Conservation (phyloP, 2,113 vertebrate species). For the Heterotilapia buettikoferi region DNA sequence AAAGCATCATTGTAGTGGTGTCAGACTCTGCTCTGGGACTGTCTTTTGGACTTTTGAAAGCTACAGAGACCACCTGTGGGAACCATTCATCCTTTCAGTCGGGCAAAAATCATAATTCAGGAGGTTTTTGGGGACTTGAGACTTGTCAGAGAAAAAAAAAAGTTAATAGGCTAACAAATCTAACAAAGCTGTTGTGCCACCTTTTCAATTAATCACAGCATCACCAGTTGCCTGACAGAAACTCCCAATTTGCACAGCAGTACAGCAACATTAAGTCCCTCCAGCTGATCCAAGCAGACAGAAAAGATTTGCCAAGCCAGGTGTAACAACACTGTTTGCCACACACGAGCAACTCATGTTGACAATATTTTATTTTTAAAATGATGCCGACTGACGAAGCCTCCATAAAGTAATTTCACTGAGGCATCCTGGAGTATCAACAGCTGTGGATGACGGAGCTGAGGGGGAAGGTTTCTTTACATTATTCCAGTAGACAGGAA, state of each 20-base stretch:
- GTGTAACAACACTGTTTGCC: background rate
- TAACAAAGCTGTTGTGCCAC: background rate
- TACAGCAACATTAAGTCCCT: background rate
- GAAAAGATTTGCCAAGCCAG: background rate
- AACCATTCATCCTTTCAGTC: background rate
- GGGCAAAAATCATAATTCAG: background rate
- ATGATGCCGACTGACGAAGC: background rate
- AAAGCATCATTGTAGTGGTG: background rate
- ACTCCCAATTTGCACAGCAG: background rate
- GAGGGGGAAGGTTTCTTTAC: background rate
- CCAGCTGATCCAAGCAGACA: background rate
- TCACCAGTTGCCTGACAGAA: background rate
- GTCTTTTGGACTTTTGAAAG: background rate
- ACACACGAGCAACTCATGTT: background rate
- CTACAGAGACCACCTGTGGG: background rate
- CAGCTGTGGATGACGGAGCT: background rate
- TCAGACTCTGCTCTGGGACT: background rate
- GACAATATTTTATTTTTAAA: background rate
- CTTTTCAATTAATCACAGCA: background rate
- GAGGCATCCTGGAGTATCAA: background rate
- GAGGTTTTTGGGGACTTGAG: background rate
- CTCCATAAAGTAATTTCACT: background rate
- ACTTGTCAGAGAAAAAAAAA: background rate
- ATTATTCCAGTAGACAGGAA: background rate
- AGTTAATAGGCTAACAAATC: background rate